Conservation (phyloP, 2,888 invertebrate species). For the Metacarcinus magister region DNA sequence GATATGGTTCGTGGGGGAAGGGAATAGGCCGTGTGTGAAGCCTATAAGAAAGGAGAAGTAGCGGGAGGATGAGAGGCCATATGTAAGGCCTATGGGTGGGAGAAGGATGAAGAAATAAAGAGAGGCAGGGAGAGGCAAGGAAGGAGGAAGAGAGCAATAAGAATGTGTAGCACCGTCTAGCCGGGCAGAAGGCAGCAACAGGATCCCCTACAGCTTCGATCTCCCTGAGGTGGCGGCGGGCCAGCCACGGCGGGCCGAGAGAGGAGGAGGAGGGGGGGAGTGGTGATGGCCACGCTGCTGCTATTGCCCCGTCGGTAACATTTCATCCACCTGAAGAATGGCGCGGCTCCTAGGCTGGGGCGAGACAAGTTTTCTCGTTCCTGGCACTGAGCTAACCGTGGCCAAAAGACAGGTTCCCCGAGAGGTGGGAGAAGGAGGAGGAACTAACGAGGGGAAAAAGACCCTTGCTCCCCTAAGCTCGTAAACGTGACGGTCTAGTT, state of each 20-base stretch:
- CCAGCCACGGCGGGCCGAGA: not conserved
- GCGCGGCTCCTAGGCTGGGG: not conserved
- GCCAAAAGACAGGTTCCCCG: not conserved
- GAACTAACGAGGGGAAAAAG: not conserved
- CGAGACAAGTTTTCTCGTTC: not conserved
- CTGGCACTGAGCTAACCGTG: not conserved
- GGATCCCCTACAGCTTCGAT: slow-evolving; percentile 13
- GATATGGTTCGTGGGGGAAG: not conserved
- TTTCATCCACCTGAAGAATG: not conserved
- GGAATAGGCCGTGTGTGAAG: not conserved
- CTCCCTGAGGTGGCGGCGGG: not conserved
- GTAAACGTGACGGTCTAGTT: not conserved
- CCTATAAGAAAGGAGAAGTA: not conserved
- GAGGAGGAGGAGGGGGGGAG: not conserved
- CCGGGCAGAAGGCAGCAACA: not conserved
- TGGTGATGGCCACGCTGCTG: not conserved
- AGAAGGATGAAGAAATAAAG: not conserved
- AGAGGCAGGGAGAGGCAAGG: not conserved
- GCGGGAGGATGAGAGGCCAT: not conserved
- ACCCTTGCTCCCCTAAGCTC: not conserved
- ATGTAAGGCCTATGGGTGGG: not conserved
- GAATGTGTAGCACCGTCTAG: not conserved
- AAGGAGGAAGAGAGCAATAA: not conserved
- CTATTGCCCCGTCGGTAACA: not conserved
- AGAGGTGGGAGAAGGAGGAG: not conserved